Base-by-base conservation (phyloP, 2,888 invertebrate species). In the Clanis bilineata region DNA sequence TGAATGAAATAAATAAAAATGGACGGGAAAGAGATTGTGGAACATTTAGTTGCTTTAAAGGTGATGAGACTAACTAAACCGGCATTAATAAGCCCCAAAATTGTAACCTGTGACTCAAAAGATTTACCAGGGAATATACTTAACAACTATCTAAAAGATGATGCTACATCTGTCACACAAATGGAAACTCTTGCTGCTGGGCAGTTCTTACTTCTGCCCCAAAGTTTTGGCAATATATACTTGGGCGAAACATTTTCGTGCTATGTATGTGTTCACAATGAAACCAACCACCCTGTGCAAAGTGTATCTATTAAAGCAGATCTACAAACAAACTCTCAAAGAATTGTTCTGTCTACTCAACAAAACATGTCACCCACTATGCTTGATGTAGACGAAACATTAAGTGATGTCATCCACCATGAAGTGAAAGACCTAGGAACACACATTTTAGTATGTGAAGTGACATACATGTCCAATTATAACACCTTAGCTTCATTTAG, bases 401-500 rank as follows among this genome's bases (percentile, higher is more conserved):
- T 98, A 15, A 98, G 98, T 89, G 96, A 98, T 89, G 97, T 99
- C 38, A 98, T 99, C 77, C 97, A 98, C 79, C 98, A 99, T 90
- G 99, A 99, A 94, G 98, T 99, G n/a, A 99, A 99, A 88, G 99
- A 99, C 92, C 95, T 98, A 70, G 99, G 99, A 44, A 97, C 98
- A 51, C 99, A 99, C 82, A 98, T 99, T 80, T 92, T 99, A 69
- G 98, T 99, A 1, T 99, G 99, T 90, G 98, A 99, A 88, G 98
- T 99, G 1, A 96, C 95, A 67, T 99, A 99, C 83, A 94, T 94
- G 77, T 96, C 96, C 36, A 94, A 95, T 56, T 93, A 94, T 63
- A 95, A 95, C 59, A 95, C 96, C 68, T 92, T 95, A 36, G 95
- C 97, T 81, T 96, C 97, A 65, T 98, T 99, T 79, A 94, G 98